These are phyloP conservation scores for Pleuronectes platessa DNA, from an alignment of 2,113 vertebrate genomes.

Conservation along the genomic window DNA sequence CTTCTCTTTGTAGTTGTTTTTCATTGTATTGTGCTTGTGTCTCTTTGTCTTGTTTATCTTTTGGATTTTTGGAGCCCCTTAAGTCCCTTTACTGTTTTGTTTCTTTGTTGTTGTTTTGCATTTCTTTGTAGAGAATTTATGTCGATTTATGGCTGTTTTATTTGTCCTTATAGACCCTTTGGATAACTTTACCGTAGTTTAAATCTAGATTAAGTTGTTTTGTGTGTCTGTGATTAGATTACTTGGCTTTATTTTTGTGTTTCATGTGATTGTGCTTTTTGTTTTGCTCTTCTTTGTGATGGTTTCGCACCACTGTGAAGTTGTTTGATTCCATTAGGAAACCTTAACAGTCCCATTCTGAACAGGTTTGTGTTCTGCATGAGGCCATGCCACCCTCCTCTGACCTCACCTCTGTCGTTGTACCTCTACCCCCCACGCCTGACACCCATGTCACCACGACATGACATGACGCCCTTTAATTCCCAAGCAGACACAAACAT, in stretches of 20 bases:
- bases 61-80: neutral
- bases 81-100: too few species aligned
- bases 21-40: neutral
- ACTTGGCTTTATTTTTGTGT: neutral
- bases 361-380: neutral
- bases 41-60: neutral
- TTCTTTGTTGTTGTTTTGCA: neutral
- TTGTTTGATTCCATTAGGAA: neutral
- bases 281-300: too few species aligned
- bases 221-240: neutral
- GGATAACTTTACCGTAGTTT: neutral
- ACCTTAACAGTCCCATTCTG: neutral
- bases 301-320: neutral
- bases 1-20: neutral
- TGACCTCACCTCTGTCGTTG: neutral
- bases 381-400: neutral
- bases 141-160: neutral
- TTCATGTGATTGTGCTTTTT: neutral
- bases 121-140: neutral
- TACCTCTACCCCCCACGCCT: neutral
- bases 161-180: neutral
- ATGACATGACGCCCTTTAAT: slow-evolving; percentile 9
- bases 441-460: neutral
- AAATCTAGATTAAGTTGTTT: neutral
- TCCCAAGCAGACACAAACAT: neutral